Evolutionary conservation across 1,140 invertebrate genomes (phyloP).

Genomic region (Aethina tumida): DNA sequence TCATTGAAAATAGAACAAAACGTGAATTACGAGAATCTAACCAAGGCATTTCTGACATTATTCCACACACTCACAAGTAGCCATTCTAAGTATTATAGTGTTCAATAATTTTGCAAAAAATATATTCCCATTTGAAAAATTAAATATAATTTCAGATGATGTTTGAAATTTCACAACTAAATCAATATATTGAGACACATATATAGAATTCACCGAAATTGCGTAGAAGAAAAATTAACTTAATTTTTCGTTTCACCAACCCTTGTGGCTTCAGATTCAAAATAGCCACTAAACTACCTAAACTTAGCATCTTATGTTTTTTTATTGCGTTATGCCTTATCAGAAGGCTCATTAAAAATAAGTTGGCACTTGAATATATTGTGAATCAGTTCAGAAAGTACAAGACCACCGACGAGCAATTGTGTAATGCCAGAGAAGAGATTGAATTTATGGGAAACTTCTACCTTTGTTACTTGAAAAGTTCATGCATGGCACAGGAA

Average conservation of each 20-base stretch:
- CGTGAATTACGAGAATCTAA: slow-evolving; percentile 36
- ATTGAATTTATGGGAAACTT: slow-evolving; percentile 55
- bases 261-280: slow-evolving; percentile 4
- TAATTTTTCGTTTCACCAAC: slow-evolving; percentile 1
- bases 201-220: slow-evolving; percentile 52
- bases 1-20: slow-evolving; percentile 42
- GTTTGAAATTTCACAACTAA: slow-evolving; percentile 47
- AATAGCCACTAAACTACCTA: slow-evolving; percentile 7
- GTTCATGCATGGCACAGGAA: slow-evolving; percentile 53
- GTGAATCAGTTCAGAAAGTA: slow-evolving; percentile 60
- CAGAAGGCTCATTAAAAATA: slow-evolving; percentile 43
- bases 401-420: slow-evolving; percentile 64
- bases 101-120: slow-evolving; percentile 67
- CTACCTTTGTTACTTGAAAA: slow-evolving; percentile 64
- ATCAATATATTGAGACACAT: slow-evolving; percentile 43
- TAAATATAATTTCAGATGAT: slow-evolving; percentile 37
- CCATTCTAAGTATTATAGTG: slow-evolving; percentile 50
- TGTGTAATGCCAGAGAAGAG: slow-evolving; percentile 72
- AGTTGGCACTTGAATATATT: slow-evolving; percentile 53
- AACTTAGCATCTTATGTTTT: slow-evolving; percentile 39
- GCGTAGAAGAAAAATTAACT: too few species aligned
- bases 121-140: slow-evolving; percentile 42
- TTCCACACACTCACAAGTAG: slow-evolving; percentile 50
- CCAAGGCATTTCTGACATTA: slow-evolving; percentile 48
- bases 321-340: slow-evolving; percentile 44